Evolutionary conservation across 1,140 invertebrate genomes (phyloP).

Genomic region (Euwallacea fornicatus): DNA sequence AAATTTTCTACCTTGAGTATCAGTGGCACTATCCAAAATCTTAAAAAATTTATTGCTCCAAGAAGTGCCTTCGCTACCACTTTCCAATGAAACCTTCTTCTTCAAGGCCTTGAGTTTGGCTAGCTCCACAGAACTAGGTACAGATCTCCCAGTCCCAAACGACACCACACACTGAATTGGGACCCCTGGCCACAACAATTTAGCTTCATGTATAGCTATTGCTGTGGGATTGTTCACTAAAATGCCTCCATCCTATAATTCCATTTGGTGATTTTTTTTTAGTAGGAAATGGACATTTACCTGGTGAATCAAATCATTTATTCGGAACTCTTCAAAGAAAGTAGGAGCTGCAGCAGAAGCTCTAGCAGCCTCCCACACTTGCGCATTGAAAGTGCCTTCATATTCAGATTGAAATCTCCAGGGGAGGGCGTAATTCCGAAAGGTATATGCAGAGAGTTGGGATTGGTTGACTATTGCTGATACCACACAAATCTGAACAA

Average conservation of each 20-base stretch:
- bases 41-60: conserved; percentile 83
- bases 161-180: conserved; percentile 84
- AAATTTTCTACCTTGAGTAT: conserved; percentile 69
- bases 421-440: conserved; percentile 86
- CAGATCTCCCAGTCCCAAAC: conserved; percentile 77
- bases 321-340: conserved; percentile 85
- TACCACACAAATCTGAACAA: conserved; percentile 68
- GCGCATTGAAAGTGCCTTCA: conserved; percentile 70
- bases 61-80: conserved; percentile 56
- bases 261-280: conserved; percentile 2
- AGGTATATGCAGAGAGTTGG: conserved; percentile 81
- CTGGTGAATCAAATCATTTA: conserved; percentile 77
- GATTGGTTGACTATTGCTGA: conserved; percentile 80
- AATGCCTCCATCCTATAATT: conserved; percentile 75
- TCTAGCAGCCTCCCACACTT: conserved; percentile 87
- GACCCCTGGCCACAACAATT: conserved; percentile 79
- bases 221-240: conserved; percentile 90
- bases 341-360: conserved; percentile 93
- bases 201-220: conserved; percentile 86
- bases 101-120: conserved; percentile 42
- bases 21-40: conserved; percentile 87
- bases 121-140: conserved; percentile 51
- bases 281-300: conserved; percentile 54
- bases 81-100: conserved; percentile 22
- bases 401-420: conserved; percentile 75